Conservation (phyloP, 1,140 invertebrate species). For the Phocides pigmalion region DNA sequence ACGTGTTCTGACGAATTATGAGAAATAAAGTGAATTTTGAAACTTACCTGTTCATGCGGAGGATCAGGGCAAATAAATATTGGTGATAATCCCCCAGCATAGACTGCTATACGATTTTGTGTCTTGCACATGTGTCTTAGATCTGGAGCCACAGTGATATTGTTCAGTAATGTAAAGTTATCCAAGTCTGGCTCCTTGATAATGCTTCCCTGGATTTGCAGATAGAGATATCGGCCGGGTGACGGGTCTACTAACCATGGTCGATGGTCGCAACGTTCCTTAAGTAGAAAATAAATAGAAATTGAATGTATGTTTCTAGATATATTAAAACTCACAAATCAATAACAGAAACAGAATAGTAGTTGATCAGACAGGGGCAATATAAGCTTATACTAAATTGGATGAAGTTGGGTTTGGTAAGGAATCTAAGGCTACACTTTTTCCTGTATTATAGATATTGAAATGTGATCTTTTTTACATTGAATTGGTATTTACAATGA, state of each 20-base stretch:
- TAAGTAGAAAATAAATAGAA: constrained; percentile 50
- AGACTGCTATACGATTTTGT: constrained; percentile 89
- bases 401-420: too few species aligned
- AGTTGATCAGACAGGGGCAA: too few species aligned
- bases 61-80: constrained; percentile 89
- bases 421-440: too few species aligned
- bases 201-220: constrained; percentile 87
- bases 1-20: too few species aligned
- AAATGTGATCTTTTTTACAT: too few species aligned
- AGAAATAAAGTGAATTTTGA: background rate
- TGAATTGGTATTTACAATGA: too few species aligned
- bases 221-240: constrained; percentile 87
- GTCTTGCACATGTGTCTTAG: constrained; percentile 86
- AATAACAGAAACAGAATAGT: background rate
- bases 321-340: background rate
- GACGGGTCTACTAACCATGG: constrained; percentile 92
- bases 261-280: constrained; percentile 90
- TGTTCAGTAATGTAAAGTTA: constrained; percentile 79
- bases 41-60: constrained; percentile 75
- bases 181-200: constrained; percentile 83
- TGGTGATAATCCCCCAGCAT: constrained; percentile 86
- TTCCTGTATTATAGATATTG: too few species aligned
- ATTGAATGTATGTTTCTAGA: background rate
- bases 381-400: too few species aligned
- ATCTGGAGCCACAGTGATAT: constrained; percentile 79